phyloP scores from a whole-genome alignment of 1,140 invertebrate species.

The Halictus rubicundus region DNA sequence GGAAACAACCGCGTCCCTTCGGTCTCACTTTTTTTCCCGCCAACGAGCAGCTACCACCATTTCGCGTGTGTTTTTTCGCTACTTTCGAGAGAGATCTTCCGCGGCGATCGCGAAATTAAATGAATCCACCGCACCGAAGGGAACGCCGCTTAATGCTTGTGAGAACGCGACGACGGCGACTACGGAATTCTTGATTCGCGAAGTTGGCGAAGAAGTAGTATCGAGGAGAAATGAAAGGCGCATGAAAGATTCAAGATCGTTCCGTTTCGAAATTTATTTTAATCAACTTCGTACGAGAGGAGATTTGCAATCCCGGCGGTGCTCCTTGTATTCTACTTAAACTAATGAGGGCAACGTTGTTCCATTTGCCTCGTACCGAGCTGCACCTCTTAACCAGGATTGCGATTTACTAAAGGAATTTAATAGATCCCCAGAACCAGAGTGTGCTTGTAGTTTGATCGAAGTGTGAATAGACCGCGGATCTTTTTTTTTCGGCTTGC shows the following conservation, averaged over 20 bases:
- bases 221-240: constrained; percentile 1
- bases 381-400: no score
- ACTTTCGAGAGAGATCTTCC: constrained; percentile 9
- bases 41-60: neutral
- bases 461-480: no score
- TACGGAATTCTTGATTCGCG: constrained; percentile 11
- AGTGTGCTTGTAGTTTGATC: no score
- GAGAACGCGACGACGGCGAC: constrained; percentile 35
- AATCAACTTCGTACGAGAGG: neutral
- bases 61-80: constrained; percentile 39
- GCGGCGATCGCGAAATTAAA: constrained; percentile 24
- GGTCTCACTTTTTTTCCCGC: constrained; percentile 41
- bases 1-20: constrained; percentile 1
- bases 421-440: no score
- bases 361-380: no score
- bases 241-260: neutral
- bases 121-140: neutral
- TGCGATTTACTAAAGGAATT: no score
- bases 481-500: no score
- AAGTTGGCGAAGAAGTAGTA: neutral
- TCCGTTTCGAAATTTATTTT: neutral
- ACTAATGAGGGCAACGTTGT: no score
- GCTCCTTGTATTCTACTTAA: no score
- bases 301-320: neutral
- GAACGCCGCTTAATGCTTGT: constrained; percentile 31